These are phyloP conservation scores for Nasonia oneida DNA, from an alignment of 2,888 invertebrate species.

Conservation along the genomic window DNA sequence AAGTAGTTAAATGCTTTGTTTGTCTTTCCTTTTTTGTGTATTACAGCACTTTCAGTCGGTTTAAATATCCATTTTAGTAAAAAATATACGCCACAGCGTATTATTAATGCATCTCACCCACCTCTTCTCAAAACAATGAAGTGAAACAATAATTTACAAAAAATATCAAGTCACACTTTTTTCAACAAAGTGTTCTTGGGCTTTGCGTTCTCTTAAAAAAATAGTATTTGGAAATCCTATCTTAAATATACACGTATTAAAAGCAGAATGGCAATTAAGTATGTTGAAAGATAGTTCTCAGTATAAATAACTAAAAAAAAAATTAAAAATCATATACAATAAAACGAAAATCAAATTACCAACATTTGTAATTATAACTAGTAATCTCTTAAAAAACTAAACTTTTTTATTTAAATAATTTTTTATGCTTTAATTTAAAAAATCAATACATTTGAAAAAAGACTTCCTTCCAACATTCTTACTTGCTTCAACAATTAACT, in stretches of 20 bases:
- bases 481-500: background rate
- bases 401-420: background rate
- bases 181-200: background rate
- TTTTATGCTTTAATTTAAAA: background rate
- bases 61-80: slow-evolving; percentile 15
- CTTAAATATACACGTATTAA: background rate
- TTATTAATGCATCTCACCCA: background rate
- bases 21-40: background rate
- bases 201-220: background rate
- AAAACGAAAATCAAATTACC: background rate
- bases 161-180: background rate
- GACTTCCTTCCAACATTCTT: slow-evolving; percentile 2
- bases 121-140: background rate
- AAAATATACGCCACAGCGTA: slow-evolving; percentile 6
- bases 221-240: background rate
- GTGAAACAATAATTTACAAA: background rate
- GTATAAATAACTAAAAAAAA: background rate
- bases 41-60: background rate
- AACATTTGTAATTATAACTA: background rate
- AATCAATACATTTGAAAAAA: background rate
- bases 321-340: background rate
- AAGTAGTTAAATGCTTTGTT: slow-evolving; percentile 15
- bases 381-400: background rate
- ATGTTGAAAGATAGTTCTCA: background rate
- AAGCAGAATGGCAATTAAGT: background rate